A percentile compares a stretch with the other conserved stretches of the same genome.
Evolutionary conservation across 2,888 invertebrate genomes (phyloP).

Genomic region (Tenthredo mesomela): DNA sequence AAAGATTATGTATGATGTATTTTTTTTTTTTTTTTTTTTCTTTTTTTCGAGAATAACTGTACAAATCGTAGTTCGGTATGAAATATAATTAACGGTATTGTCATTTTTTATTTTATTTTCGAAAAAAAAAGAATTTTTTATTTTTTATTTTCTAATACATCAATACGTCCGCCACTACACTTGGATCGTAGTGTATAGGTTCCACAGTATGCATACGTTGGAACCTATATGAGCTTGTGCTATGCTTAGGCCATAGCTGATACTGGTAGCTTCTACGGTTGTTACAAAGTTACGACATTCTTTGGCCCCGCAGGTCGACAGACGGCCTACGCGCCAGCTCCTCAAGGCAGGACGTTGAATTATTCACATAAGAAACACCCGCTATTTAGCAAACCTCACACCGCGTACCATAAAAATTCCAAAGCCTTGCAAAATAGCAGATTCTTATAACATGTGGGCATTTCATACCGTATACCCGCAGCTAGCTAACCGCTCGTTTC

Average conservation of each 20-base stretch:
- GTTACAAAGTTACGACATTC: slow-evolving; percentile 50
- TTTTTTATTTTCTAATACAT: neutral
- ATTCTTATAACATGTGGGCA: neutral
- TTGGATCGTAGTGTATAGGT: neutral
- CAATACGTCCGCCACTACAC: neutral
- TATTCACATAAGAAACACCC: slow-evolving; percentile 70
- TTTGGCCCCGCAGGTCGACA: slow-evolving; percentile 47
- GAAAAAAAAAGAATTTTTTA: neutral
- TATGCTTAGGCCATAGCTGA: neutral
- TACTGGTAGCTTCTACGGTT: slow-evolving; percentile 5
- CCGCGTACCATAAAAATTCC: slow-evolving; percentile 20
- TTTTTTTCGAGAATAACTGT: neutral
- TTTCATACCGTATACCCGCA: neutral
- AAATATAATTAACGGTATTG: neutral
- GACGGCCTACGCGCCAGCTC: slow-evolving; percentile 68
- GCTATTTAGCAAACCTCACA: slow-evolving; percentile 67
- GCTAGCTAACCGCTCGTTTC: neutral
- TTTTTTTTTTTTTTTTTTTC: too few species aligned
- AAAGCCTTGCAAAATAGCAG: slow-evolving; percentile 38
- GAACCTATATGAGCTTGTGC: neutral
- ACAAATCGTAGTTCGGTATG: neutral
- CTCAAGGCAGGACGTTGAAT: slow-evolving; percentile 71
- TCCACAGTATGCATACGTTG: slow-evolving; percentile 4
- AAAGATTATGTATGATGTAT: too few species aligned
- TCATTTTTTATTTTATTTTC: neutral